Base-by-base conservation (phyloP, 2,888 invertebrate genomes). In the Schrankia costaestrigalis region DNA sequence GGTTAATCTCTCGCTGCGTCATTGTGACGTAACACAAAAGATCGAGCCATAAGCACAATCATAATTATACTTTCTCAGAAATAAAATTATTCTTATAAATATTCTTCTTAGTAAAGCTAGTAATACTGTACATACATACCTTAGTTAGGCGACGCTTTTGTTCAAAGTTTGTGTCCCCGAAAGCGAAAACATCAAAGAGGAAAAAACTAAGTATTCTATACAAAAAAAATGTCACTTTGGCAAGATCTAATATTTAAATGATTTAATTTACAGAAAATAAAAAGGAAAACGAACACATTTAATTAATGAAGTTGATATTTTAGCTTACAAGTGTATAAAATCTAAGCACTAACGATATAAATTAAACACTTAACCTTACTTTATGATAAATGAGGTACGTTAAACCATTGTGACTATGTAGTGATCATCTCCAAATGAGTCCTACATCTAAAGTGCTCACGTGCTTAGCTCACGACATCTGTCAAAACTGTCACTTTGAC, bases 101-200 rank as follows among this genome's bases (percentile, higher is more conserved):
- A 71, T 71, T 62, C 71, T 72, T 71, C 83, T 82, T 81, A 83
- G 77, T 84, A 84, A 84, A 80, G 80, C 86, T 86, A 86, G 73
- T 86, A 85, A 86, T 86, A 86, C 86, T 86, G 86, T 86, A 86
- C 86, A 86, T 75, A 78, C 78, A 86, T 75, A 78, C 78, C 75
- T 76, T 66, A 64, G 58, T 71, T 65, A 76, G 77, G 77, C 74
- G 68, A 76, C 67, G 68, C 57, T 56, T 63, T 58, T 59, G 58
- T 63, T 63, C 47, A 58, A 60, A 58, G 44, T 41, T 54, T 41
- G 37, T 41, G 36, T 39, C 51, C 41, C 36, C 51, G 33, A 40
- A 52, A 34, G 42, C 44, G 42, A 60, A 56, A 44, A 55, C 46
- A 46, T 52, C 47, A 62, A 58, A 62, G 55, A 62, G 50, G n/a